Base-by-base conservation (phyloP, 1,140 invertebrate species). In the Eubasilissa regina region DNA sequence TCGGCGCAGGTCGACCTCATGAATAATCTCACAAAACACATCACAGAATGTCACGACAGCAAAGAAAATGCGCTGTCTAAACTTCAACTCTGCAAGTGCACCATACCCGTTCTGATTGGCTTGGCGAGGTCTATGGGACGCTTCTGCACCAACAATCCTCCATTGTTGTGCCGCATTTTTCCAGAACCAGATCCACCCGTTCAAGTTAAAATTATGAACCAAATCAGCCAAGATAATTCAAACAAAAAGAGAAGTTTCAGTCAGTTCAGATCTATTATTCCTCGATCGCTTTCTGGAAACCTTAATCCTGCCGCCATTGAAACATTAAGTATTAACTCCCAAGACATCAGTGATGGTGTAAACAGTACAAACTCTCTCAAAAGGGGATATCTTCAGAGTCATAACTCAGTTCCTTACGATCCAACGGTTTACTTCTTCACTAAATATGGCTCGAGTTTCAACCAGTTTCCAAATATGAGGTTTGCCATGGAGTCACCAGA, bases 371-470 rank as follows among this genome's bases (percentile, higher is more conserved):
- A 83, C 78, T 90, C 85, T 4, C 53, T 89, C 6, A 89, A 89
- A 85, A 86, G 86, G 72, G 87, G 91, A 0, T 91, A 91, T 3
- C 84, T 93, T 0, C 91, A 93, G 43, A 92, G 91, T 47, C 93
- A 93, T 79, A 90, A 90, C 83, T 92, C 92, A 0, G 90, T 93
- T 6, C 92, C 93, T 0, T 95, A 95, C 82, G 95, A 97, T 88
- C 92, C 95, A 1, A 93, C 93, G 0, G 94, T 92, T 10, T 95
- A 97, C 85, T 97, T 97, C 86, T 98, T 98, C 84, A 93, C 94
- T 64, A 96, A 97, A 84, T 96, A 95, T 84, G 97, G 97, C 17
- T 98, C 97, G 0, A 97, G 95, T 85, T 98, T 98, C 80, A 95
- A 96, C 87, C 94, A 96, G 85, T 95, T 95, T 84, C 93, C 94